Base-by-base conservation (phyloP, 23 tunicate genomes). In the Halocynthia aurantium region DNA sequence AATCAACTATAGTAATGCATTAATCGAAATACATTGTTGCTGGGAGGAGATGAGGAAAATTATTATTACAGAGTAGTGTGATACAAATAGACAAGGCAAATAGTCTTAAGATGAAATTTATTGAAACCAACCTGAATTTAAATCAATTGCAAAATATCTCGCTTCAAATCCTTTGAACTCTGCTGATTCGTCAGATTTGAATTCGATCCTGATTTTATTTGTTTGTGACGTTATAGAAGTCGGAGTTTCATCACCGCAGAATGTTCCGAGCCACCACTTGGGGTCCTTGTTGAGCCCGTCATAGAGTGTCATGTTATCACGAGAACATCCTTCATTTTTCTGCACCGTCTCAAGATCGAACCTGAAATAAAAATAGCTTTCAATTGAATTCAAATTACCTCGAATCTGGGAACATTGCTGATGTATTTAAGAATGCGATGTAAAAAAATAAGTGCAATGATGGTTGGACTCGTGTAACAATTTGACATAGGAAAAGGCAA, bases 141-240 rank as follows among this genome's bases (percentile, higher is more conserved):
- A 75, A 65, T 82, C 65, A 58, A 87, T 66, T 12, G 86, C 81
- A 52, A 71, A 71, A 55, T 67, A 87, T 15, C 69, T 56, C 10
- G 76, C 71, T 55, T 85, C 70, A 55, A 87, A 87, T 53, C 93
- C 93, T 7, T 51, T 40, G 61, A 53, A 82, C 11, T 79, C 63
- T 13, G 76, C 78, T 8, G 69, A 83, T 22, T 57, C 72, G 51
- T 87, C 86, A 5, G 83, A 57, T 56, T 61, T 54, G 52, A 87
- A 87, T 55, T 87, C 86, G 31, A 87, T 71, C 52, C 93, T 54
- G 11, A 87, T 62, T 77, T 82, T 81, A 62, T 77, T 87, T 7
- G 74, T 52, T 9, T 76, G 52, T 62, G 93, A 82, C 70, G 55
- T 71, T 44, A 87, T 52, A 15, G 58, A 69, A 22, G 57, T 57